Evolutionary conservation across 2,888 invertebrate genomes (phyloP).

Genomic region (Drosophila mulleri): DNA sequence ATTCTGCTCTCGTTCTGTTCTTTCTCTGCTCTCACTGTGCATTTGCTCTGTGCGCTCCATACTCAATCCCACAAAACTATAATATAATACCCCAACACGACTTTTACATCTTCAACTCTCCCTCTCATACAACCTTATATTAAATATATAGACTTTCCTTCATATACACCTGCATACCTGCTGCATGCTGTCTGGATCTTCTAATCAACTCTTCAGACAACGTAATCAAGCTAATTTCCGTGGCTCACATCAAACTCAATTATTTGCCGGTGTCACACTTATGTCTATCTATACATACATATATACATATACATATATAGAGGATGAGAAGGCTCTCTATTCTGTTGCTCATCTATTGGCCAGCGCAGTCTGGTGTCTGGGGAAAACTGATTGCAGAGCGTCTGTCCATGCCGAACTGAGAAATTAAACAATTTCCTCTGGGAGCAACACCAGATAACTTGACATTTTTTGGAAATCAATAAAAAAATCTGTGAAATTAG

Average conservation of each 20-base stretch:
- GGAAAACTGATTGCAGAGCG: conserved; percentile 1
- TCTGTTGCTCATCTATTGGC: conserved; percentile 18
- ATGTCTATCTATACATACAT: conserved; percentile 1
- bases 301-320: background rate
- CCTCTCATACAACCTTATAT: background rate
- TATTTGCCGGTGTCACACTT: background rate
- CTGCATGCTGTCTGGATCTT: conserved; percentile 26
- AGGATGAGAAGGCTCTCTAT: background rate
- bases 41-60: background rate
- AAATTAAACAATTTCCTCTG: conserved; percentile 46
- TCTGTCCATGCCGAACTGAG: conserved; percentile 3
- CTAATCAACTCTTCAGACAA: conserved; percentile 35
- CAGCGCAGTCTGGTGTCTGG: conserved; percentile 5
- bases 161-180: conserved; percentile 1
- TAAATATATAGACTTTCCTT: conserved; percentile 2
- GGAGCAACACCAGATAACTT: conserved; percentile 7
- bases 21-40: background rate
- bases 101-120: background rate
- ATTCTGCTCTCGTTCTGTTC: background rate
- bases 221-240: conserved; percentile 55
- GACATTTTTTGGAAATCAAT: conserved; percentile 29
- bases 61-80: background rate
- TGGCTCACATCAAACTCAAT: conserved; percentile 18
- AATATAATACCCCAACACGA: no score
- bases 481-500: conserved; percentile 8